These are phyloP conservation scores for Trissonchulus latispiculum DNA, from an alignment of 2,888 invertebrate genomes.

Conservation along the genomic window DNA sequence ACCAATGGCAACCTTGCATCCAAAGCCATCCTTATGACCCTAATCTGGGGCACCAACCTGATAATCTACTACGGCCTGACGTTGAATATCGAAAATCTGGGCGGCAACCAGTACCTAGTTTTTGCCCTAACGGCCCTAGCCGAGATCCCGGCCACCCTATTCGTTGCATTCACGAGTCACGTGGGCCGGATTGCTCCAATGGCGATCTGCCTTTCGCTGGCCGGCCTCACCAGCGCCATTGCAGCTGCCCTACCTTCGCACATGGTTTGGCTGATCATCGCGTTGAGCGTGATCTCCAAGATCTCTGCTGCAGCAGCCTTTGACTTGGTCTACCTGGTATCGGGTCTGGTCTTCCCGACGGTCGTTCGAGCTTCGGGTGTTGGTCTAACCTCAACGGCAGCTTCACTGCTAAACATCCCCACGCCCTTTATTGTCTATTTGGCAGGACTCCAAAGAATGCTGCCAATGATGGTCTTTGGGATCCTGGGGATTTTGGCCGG, in stretches of 20 bases:
- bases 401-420: neutral
- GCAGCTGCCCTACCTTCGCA: too few relatives aligned
- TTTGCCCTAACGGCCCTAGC: slow-evolving; percentile 5
- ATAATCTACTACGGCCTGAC: slow-evolving; percentile 9
- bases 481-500: neutral
- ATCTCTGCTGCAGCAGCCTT: neutral
- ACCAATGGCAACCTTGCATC: too few relatives aligned
- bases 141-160: slow-evolving; percentile 19
- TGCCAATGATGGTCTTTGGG: slow-evolving; percentile 8
- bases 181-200: too few relatives aligned
- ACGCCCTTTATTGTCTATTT: too few relatives aligned
- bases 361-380: slow-evolving; percentile 6
- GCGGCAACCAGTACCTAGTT: slow-evolving; percentile 4
- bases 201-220: too few relatives aligned
- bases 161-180: neutral
- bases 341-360: slow-evolving; percentile 1
- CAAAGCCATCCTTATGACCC: too few relatives aligned
- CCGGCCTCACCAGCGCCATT: too few relatives aligned
- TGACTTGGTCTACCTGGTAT: neutral
- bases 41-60: neutral
- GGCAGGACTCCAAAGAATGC: neutral
- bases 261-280: too few relatives aligned
- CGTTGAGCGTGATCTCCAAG: neutral
- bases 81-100: too few relatives aligned
- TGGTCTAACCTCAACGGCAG: neutral